Conservation (phyloP, 2,888 invertebrate species). For the Diachrysia chrysitis region DNA sequence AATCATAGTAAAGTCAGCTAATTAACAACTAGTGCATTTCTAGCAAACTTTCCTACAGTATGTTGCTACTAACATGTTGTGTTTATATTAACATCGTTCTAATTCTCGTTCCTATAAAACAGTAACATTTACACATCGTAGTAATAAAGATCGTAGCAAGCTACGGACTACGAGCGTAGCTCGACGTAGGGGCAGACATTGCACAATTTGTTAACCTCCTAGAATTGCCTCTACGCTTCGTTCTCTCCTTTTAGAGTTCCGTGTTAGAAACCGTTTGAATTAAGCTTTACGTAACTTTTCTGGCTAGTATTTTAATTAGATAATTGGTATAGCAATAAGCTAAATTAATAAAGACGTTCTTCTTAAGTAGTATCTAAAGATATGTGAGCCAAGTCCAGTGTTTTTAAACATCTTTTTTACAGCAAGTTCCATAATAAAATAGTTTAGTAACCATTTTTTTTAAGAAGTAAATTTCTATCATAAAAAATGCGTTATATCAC, state of each 20-base stretch:
- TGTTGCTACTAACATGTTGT: conserved; percentile 52
- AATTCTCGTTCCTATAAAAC: conserved; percentile 69
- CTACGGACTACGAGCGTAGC: conserved; percentile 74
- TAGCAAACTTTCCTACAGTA: conserved; percentile 32
- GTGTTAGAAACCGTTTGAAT: conserved; percentile 43
- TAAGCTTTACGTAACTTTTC: conserved; percentile 15
- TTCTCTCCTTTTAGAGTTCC: conserved; percentile 64
- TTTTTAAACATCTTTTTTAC: too few species aligned
- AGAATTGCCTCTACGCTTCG: conserved; percentile 76
- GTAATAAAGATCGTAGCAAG: conserved; percentile 80
- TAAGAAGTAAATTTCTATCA: too few species aligned
- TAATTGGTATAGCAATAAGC: neutral
- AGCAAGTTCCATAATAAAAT: too few species aligned
- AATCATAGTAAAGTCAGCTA: neutral
- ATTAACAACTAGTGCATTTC: conserved; percentile 29
- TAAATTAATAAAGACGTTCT: neutral
- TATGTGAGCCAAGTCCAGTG: too few species aligned
- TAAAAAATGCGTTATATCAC: too few species aligned
- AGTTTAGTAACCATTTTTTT: too few species aligned
- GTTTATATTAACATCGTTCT: conserved; percentile 54
- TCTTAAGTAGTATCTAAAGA: too few species aligned
- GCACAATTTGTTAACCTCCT: conserved; percentile 84
- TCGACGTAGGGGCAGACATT: conserved; percentile 74
- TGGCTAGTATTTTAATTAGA: conserved; percentile 7
- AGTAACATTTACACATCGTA: conserved; percentile 78